Conservation (phyloP, 2,888 invertebrate genomes). For the Cephus rjabovi region DNA sequence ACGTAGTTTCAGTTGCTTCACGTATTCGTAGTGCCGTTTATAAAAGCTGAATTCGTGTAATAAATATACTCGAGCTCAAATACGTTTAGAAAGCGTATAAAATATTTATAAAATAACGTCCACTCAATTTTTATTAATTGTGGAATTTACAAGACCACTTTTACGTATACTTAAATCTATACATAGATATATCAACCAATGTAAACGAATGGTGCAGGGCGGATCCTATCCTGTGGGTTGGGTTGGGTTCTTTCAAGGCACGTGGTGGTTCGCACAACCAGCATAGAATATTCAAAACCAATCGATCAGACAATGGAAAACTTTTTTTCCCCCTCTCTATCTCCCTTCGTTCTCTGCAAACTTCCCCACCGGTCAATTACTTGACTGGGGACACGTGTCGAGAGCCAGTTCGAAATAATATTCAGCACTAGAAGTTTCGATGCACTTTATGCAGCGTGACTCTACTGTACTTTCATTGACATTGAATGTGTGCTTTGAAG, state of each 20-base stretch:
- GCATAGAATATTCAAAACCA: slow-evolving; percentile 39
- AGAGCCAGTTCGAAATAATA: neutral
- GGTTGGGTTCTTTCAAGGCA: slow-evolving; percentile 13
- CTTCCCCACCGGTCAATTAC: neutral
- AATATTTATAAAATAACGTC: neutral
- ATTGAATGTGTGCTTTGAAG: neutral
- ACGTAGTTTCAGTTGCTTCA: neutral
- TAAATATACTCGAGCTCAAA: neutral
- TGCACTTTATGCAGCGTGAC: neutral
- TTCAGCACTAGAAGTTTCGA: neutral
- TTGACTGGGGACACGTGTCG: neutral
- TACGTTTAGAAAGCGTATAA: neutral
- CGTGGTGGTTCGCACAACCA: slow-evolving; percentile 26
- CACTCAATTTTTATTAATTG: neutral
- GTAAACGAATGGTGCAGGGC: neutral
- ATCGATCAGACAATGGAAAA: slow-evolving; percentile 25
- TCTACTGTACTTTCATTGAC: neutral
- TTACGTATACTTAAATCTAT: neutral
- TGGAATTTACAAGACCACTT: neutral
- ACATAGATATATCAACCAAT: neutral
- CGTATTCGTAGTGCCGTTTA: neutral
- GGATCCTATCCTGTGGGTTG: neutral
- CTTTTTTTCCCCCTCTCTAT: neutral
- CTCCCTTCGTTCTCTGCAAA: neutral
- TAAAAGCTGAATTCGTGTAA: neutral